Evolutionary conservation across 2,797 vertebrate genomes (phyloP).

Genomic region (Garrulus glandarius): DNA sequence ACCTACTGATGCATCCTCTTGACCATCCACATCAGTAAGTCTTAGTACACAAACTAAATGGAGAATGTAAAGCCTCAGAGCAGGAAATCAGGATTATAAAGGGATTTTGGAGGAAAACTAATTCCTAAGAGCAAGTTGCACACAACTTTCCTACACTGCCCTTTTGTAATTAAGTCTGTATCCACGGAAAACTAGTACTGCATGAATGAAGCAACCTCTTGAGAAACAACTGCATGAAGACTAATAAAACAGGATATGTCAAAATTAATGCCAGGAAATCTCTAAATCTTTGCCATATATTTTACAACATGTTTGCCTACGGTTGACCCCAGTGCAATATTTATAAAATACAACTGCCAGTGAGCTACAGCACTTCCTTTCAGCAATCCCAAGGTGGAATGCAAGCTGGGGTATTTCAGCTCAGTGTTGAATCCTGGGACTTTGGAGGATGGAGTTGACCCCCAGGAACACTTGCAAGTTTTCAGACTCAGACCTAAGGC

Average conservation of each 20-base stretch:
- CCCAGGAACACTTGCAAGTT: background rate
- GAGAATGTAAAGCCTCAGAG: background rate
- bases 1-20: background rate
- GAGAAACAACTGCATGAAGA: slow-evolving; percentile 4
- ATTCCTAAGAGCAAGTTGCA: background rate
- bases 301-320: background rate
- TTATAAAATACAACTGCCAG: background rate
- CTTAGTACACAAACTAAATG: background rate
- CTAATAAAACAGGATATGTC: slow-evolving; percentile 39
- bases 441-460: background rate
- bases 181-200: slow-evolving; percentile 21
- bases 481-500: background rate
- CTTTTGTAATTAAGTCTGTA: slow-evolving; percentile 20
- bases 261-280: slow-evolving; percentile 48
- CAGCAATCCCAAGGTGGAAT: background rate
- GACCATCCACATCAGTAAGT: background rate
- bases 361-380: background rate
- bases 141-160: background rate
- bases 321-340: background rate
- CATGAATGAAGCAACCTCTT: slow-evolving; percentile 32
- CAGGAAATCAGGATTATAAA: background rate
- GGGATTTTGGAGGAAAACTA: background rate
- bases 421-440: background rate
- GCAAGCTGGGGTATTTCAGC: background rate
- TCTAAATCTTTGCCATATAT: slow-evolving; percentile 16